Percentiles rank a stretch among this genome's conserved stretches.
These are phyloP conservation scores for Sesia apiformis DNA, from an alignment of 2,888 invertebrate species.

Conservation along the genomic window DNA sequence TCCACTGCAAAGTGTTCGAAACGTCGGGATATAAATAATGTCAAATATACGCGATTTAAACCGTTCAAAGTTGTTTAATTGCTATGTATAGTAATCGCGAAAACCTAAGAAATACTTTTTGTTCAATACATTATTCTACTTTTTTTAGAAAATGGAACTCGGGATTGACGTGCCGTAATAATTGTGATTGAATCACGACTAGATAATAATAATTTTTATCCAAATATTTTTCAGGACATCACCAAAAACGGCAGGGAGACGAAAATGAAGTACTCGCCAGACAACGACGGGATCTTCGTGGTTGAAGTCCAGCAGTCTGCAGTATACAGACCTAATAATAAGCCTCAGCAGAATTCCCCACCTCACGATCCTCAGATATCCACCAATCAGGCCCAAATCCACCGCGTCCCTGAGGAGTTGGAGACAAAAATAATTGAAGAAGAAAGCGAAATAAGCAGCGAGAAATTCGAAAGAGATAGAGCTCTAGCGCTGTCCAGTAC, in stretches of 20 bases:
- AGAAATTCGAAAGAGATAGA: constrained; percentile 47
- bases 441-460: constrained; percentile 43
- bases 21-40: too few species aligned
- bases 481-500: constrained; percentile 77
- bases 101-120: too few species aligned
- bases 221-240: constrained; percentile 73
- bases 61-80: too few species aligned
- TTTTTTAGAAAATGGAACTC: too few species aligned
- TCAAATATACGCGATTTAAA: too few species aligned
- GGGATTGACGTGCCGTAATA: too few species aligned
- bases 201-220: too few species aligned
- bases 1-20: too few species aligned
- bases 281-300: constrained; percentile 83
- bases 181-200: too few species aligned
- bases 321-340: constrained; percentile 50
- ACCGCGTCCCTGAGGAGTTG: constrained; percentile 54
- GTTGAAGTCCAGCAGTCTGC: constrained; percentile 77
- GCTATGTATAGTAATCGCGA: too few species aligned
- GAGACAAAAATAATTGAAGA: constrained; percentile 44
- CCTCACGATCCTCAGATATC: constrained; percentile 58
- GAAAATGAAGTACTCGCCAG: constrained; percentile 83
- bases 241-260: constrained; percentile 81
- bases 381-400: constrained; percentile 64
- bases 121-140: too few species aligned
- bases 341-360: constrained; percentile 39